Evolutionary conservation across 2,113 vertebrate species (phyloP).

Genomic region (Gorsachius goisagi): DNA sequence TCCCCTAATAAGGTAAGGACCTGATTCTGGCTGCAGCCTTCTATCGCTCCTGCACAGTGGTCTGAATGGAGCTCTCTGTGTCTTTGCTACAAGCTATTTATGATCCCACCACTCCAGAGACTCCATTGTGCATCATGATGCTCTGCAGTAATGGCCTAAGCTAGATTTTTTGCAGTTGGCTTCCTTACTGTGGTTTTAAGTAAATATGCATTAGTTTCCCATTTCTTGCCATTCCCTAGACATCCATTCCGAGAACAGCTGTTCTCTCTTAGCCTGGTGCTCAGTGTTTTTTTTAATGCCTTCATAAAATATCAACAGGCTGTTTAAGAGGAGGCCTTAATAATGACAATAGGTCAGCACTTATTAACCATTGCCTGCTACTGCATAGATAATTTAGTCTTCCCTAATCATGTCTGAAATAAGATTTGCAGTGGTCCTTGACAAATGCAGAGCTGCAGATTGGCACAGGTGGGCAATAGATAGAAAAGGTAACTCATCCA

Average conservation of each 20-base stretch:
- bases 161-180: background rate
- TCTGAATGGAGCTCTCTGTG: background rate
- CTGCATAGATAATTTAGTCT: background rate
- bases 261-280: background rate
- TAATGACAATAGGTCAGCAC: background rate
- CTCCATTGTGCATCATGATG: background rate
- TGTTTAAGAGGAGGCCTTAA: background rate
- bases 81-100: background rate
- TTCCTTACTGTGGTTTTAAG: background rate
- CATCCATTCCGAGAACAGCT: background rate
- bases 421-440: background rate
- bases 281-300: background rate
- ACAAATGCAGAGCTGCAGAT: background rate
- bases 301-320: background rate
- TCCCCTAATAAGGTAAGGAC: conserved; percentile 93
- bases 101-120: background rate
- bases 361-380: background rate
- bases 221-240: background rate
- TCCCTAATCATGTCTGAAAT: background rate
- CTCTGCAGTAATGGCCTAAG: background rate
- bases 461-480: background rate
- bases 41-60: background rate
- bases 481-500: background rate
- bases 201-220: background rate
- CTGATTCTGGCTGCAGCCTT: background rate